Conservation (phyloP, 2,797 vertebrate species). For the Notamacropus eugenii region DNA sequence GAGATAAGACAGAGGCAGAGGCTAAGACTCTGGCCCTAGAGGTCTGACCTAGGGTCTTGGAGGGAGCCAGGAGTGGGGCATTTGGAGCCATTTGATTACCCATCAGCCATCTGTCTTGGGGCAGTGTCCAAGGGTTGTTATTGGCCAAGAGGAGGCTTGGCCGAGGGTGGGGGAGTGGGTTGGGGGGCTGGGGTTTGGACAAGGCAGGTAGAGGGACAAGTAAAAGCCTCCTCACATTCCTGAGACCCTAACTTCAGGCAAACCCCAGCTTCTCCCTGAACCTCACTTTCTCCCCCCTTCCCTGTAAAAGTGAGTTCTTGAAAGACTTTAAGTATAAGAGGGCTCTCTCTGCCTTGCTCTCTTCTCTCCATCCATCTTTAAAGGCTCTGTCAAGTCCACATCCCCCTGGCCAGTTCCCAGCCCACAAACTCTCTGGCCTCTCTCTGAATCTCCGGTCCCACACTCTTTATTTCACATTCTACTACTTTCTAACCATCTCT, state of each 20-base stretch:
- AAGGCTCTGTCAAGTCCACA: background rate
- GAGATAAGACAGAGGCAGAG: background rate
- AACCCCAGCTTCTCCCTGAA: slow-evolving; percentile 26
- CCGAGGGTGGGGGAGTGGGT: no score
- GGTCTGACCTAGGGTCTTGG: background rate
- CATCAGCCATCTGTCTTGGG: background rate
- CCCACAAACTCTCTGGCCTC: background rate
- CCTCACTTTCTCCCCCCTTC: background rate
- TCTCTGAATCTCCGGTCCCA: background rate
- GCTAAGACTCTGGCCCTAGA: background rate
- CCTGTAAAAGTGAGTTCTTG: background rate
- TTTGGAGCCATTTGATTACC: background rate
- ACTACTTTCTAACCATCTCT: background rate
- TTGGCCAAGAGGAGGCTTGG: background rate
- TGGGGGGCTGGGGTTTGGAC: background rate
- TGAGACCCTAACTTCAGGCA: background rate
- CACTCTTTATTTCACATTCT: background rate
- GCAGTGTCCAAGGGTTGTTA: background rate
- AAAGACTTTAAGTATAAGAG: background rate
- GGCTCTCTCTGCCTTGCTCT: background rate
- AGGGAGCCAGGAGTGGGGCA: background rate
- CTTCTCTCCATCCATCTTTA: background rate
- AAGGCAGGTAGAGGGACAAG: background rate
- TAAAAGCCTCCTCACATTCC: background rate
- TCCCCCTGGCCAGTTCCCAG: background rate